Base-by-base conservation (phyloP, 2,888 invertebrate species). In the Lysandra coridon region DNA sequence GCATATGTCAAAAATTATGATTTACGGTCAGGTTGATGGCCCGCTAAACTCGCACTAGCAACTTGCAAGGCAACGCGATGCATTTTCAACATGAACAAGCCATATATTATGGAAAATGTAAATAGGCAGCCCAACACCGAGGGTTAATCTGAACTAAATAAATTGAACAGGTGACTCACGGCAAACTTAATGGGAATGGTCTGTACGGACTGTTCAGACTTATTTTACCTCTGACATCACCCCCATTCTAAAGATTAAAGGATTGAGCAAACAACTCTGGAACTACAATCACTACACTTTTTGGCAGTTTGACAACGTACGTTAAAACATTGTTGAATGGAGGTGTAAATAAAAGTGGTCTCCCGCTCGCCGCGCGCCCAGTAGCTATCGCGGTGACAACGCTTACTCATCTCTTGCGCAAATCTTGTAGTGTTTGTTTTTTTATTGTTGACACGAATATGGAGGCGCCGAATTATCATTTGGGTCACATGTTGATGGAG, bases 401-500 rank as follows among this genome's bases (percentile, higher is more conserved):
- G 62, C 62, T 62, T 62, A 64, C 30, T 30, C 30, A 64, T 64
- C 64, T 64, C 10, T 64, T 69, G 69, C 69, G 69, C 69, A 14
- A 69, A 37, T 4, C 5, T 57, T 57, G 14, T 17, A 17, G 57
- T 53, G 53, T 57, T 57, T 57, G 23, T 53, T 53, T 53, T 57
- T 57, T 57, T 57, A 17, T 57, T 23, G 17, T 40, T 14, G 53
- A 57, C 60, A 62, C 73, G 17, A 80, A 49, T 3, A 78, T 80
- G 74, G 78, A 80, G 57, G 44, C 79, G 37, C 57, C 79, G 1
- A 78, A 87, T 23, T 84, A 83, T 77, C 87, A 89, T 80, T 78
- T 89, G 53, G 90, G 90, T 6, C 85, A 89, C 79, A 74, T 88
- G 17, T 79, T 88, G 44, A 49, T 88, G 79, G 86, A 89, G 14